These are phyloP conservation scores for Perizoma flavofasciatum DNA, from an alignment of 2,888 invertebrate species.

Conservation along the genomic window DNA sequence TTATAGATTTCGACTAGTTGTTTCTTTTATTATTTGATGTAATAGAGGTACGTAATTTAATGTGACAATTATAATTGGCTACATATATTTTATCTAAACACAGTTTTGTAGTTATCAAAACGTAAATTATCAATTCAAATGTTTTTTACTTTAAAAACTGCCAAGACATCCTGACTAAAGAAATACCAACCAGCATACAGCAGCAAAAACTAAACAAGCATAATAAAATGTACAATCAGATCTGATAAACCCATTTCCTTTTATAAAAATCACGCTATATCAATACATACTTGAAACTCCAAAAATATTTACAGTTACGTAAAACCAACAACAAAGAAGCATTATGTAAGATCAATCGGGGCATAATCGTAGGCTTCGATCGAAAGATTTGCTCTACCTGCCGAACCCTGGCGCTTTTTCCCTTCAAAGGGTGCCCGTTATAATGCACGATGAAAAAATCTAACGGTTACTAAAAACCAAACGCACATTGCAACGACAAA, in stretches of 20 bases:
- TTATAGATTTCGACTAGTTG: no score
- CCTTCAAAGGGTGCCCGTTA: conserved; percentile 75
- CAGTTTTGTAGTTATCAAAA: no score
- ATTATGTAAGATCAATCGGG: conserved; percentile 66
- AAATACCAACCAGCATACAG: background rate
- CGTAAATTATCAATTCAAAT: no score
- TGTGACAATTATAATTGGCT: no score
- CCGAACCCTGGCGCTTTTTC: conserved; percentile 65
- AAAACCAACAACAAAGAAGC: conserved; percentile 58
- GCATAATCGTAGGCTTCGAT: conserved; percentile 70
- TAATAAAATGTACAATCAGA: conserved; percentile 20
- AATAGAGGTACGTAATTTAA: no score
- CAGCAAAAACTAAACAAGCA: conserved; percentile 7
- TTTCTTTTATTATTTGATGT: no score
- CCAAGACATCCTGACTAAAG: conserved; percentile 2
- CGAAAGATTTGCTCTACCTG: conserved; percentile 78
- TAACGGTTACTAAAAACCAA: conserved; percentile 75
- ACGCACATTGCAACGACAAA: conserved; percentile 77
- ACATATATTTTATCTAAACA: no score
- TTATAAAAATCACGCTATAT: conserved; percentile 17
- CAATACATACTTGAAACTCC: conserved; percentile 30
- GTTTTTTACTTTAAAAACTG: background rate
- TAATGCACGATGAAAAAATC: conserved; percentile 65
- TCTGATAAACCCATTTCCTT: conserved; percentile 23
- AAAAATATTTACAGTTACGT: conserved; percentile 63